Evolutionary conservation across 2,888 invertebrate species (phyloP).

Genomic region (Torymus auratus): DNA sequence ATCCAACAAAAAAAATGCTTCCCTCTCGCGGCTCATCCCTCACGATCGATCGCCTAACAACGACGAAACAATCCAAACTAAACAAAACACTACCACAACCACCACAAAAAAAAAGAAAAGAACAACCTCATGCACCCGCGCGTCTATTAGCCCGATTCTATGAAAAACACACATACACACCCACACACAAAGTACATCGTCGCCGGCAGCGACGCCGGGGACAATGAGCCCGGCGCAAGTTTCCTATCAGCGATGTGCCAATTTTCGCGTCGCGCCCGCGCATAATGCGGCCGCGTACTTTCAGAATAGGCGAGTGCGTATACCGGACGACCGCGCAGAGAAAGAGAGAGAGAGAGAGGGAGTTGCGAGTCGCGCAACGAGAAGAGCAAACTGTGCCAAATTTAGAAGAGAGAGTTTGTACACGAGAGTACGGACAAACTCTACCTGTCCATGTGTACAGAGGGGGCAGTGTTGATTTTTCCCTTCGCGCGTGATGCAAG

Average conservation of each 20-base stretch:
- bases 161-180: neutral
- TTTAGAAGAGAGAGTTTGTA: conserved; percentile 64
- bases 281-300: conserved; percentile 64
- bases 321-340: conserved; percentile 1
- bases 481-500: neutral
- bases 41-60: conserved; percentile 6
- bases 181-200: neutral
- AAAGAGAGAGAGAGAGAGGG: too few species aligned
- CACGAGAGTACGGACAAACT: neutral
- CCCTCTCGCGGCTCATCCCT: too few species aligned
- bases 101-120: neutral
- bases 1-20: too few species aligned
- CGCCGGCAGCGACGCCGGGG: neutral
- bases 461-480: conserved; percentile 56
- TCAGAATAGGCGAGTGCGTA: conserved; percentile 63
- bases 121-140: neutral
- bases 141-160: neutral
- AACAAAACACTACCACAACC: neutral
- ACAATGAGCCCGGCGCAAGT: conserved; percentile 61
- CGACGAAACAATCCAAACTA: neutral
- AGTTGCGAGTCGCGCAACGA: neutral
- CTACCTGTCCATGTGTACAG: conserved; percentile 7
- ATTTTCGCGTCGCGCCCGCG: conserved; percentile 62
- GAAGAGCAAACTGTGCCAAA: conserved; percentile 66
- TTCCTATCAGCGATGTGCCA: conserved; percentile 72